Base-by-base conservation (phyloP, 2,113 vertebrate species). In the Phalacrocorax brasilianus region DNA sequence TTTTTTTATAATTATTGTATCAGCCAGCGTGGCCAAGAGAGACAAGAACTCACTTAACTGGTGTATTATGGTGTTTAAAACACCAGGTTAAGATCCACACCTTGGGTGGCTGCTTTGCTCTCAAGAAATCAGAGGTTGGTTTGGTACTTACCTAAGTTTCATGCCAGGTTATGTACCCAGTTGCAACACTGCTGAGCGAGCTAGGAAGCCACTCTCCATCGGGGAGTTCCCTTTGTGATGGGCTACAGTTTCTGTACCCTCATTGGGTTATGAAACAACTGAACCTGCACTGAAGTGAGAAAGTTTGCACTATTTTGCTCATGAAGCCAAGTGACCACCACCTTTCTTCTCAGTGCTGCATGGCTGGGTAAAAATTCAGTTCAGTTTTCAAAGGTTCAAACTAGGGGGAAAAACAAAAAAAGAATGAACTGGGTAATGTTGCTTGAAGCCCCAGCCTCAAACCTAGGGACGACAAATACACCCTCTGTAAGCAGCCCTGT, bases 171-270 rank as follows among this genome's bases (percentile, higher is more conserved):
- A 21, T 0, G 2, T 2, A 52, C 52, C 14, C 5, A 30, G 33
- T 13, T 50, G 22, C 19, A 23, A 15, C 12, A 13, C 28, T 1
- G 1, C 32, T 6, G 44, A 19, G 30, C 6, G 33, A 40, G 20
- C 1, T 50, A 45, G 45, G 45, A 72, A 56, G 32, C 14, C 32
- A 24, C 26, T 47, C 63, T 76, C 27, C 21, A 11, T 7, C 1
- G 0, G 26, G 3, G 14, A 45, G 45, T 4, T 62, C n/a, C 32
- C 27, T 45, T 65, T 0, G 0, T 30, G 35, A 6, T 2, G 27
- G 47, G 23, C 38, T 50, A 5, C 32, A 33, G 27, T 23, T 56
- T 26, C 44, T 47, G 0, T 2, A 23, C 6, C 32, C 49, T 24
- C 47, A 20, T 3, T 1, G 11, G 6, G 0, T 19, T 62, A 44